Conservation (phyloP, 2,888 invertebrate genomes). For the Entomobrya multifasciata region DNA sequence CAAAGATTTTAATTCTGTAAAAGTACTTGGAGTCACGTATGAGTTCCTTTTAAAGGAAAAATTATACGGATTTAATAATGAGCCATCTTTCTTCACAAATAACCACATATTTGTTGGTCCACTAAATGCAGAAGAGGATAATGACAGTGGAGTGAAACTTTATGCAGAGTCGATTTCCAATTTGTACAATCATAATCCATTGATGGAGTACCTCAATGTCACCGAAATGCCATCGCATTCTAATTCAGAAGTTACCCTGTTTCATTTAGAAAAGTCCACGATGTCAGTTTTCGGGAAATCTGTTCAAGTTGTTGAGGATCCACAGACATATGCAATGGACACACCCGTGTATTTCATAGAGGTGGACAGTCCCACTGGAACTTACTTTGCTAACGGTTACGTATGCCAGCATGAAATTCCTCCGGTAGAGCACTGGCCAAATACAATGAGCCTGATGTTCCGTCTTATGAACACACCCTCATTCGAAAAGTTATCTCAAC, state of each 20-base stretch:
- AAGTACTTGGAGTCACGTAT: slow-evolving; percentile 47
- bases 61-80: slow-evolving; percentile 67
- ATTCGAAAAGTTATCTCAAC: background rate
- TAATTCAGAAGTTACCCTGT: background rate
- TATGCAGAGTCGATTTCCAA: background rate
- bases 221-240: background rate
- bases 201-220: slow-evolving; percentile 58
- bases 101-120: slow-evolving; percentile 67
- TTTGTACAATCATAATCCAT: slow-evolving; percentile 48
- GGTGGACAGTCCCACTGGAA: slow-evolving; percentile 72
- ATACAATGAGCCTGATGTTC: slow-evolving; percentile 67
- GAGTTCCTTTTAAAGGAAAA: slow-evolving; percentile 40
- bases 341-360: slow-evolving; percentile 68
- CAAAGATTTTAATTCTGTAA: slow-evolving; percentile 46
- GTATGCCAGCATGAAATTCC: slow-evolving; percentile 73
- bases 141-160: background rate
- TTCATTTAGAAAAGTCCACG: background rate
- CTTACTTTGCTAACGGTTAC: slow-evolving; percentile 73
- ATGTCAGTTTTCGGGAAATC: background rate
- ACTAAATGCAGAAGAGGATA: background rate
- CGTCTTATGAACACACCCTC: slow-evolving; percentile 1
- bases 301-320: slow-evolving; percentile 13
- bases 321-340: slow-evolving; percentile 14
- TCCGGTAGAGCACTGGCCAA: slow-evolving; percentile 69
- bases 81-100: slow-evolving; percentile 58